A percentile compares a stretch with the other conserved stretches of the same genome.
Evolutionary conservation across 2,113 vertebrate genomes (phyloP).

Genomic region (Ciconia boyciana): DNA sequence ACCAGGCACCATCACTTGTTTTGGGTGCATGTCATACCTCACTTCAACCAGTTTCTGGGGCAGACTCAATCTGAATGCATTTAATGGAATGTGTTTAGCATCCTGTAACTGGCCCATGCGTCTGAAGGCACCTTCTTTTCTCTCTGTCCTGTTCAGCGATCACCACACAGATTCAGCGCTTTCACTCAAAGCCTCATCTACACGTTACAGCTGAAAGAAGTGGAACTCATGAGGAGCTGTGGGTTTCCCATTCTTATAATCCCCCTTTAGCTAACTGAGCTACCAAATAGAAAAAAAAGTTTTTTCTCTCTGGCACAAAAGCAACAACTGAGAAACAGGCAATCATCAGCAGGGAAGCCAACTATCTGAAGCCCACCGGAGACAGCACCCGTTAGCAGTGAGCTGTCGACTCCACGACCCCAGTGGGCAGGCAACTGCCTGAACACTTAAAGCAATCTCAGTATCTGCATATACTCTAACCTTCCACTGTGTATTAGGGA

Average conservation of each 20-base stretch:
- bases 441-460: neutral
- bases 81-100: neutral
- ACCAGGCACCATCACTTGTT: neutral
- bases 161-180: neutral
- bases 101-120: neutral
- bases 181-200: neutral
- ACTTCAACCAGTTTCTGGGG: neutral
- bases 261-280: neutral
- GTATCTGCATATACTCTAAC: neutral
- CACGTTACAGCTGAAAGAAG: accelerated
- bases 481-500: neutral
- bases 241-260: neutral
- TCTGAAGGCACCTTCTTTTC: neutral
- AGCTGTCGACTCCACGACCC: neutral
- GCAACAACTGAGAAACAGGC: neutral
- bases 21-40: neutral
- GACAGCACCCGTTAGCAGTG: neutral
- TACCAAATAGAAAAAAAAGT: accelerated
- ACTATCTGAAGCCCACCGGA: neutral
- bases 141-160: neutral
- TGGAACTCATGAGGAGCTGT: neutral
- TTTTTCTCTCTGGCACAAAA: neutral
- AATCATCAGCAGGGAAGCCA: neutral
- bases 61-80: neutral
- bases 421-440: neutral